Conservation (phyloP, 1,140 invertebrate species). For the Saccostrea cuccullata region DNA sequence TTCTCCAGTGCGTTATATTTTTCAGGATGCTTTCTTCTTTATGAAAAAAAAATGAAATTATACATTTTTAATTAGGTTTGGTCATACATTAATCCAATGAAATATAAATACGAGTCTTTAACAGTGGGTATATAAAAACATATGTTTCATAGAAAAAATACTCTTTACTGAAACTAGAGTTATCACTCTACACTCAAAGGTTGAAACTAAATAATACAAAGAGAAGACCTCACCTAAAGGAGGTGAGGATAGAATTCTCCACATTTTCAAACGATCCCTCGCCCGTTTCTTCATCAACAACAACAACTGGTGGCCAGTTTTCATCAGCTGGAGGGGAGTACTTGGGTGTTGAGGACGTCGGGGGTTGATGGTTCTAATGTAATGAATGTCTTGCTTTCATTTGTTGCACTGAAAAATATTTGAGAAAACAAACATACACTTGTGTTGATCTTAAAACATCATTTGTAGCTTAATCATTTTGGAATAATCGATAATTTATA, state of each 20-base stretch:
- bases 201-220: too few species aligned
- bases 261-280: constrained; percentile 15
- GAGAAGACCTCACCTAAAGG: too few species aligned
- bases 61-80: constrained; percentile 33
- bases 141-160: not conserved
- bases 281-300: constrained; percentile 25
- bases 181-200: too few species aligned
- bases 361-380: too few species aligned
- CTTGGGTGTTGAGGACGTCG: too few species aligned
- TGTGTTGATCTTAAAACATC: not conserved
- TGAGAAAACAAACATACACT: not conserved
- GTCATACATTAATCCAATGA: not conserved
- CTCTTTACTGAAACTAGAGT: constrained; percentile 5
- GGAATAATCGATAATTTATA: constrained; percentile 29
- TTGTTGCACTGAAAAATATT: not conserved
- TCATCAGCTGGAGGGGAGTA: too few species aligned
- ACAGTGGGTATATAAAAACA: not conserved
- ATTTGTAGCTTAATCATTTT: not conserved
- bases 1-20: constrained; percentile 26
- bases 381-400: not conserved
- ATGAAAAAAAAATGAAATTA: constrained; percentile 23
- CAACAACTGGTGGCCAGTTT: not conserved
- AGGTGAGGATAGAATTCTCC: not conserved
- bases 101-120: too few species aligned
- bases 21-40: constrained; percentile 20